Evolutionary conservation across 2,113 vertebrate species (phyloP), one percentile per base, ranked within the genome.

Genomic region (Cyanoramphus novaezelandiae): DNA sequence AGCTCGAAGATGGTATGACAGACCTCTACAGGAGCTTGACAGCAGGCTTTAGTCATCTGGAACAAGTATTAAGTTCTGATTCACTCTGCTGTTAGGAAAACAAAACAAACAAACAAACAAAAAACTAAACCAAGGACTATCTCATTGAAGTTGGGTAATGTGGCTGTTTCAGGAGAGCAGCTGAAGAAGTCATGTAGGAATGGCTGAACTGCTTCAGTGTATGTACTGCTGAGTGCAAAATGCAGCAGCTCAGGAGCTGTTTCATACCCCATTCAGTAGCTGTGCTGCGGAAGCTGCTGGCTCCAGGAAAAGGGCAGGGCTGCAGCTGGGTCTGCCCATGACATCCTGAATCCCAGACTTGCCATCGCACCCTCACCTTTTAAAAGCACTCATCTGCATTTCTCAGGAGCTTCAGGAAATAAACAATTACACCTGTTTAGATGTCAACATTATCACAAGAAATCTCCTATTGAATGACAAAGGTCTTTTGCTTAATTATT

Each of bases 111-210:
- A 24, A 46, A 70, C 2, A 41, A 19, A 9, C 3, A 28, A 57
- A 18, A n/a, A 59, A 3, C 9, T 50, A 65, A 80, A 55, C 4
- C 1, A 1, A 74, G 3, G 19, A 24, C 19, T 50, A 33, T 33
- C 13, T 8, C 15, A n/a, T 59, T 65, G 25, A 12, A 64, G 8
- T 1, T 55, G 10, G 5, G 6, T 31, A 65, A 53, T 0, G 6
- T 15, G 13, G 43, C n/a, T 50, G 43, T 23, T 64, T 37, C 57
- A 64, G 23, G 17, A 76, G 13, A 63, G 39, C 41, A 68, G 27
- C 49, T 72, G 60, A 41, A 17, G 1, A 2, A 43, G 23, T 5
- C 11, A 6, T 2, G 5, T 14, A 67, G 35, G 50, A 85, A 31
- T 1, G 4, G 46, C 68, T 57, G 41, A 69, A 39, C 17, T 15